These are phyloP conservation scores for Gymnocheta viridis DNA, from an alignment of 2,888 invertebrate species.

Conservation along the genomic window DNA sequence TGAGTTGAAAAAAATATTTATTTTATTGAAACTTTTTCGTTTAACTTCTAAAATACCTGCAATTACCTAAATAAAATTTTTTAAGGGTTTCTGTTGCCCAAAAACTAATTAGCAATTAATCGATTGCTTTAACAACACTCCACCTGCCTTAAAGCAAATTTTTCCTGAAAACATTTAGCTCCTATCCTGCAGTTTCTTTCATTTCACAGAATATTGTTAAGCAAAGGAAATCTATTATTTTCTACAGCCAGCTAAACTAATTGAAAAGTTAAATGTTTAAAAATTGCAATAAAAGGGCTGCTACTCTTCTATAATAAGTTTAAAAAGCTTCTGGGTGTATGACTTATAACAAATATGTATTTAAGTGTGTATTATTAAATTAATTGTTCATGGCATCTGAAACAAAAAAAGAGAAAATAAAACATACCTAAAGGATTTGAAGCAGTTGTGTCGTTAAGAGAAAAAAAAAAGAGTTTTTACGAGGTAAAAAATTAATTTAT, in stretches of 20 bases:
- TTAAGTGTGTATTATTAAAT: not conserved
- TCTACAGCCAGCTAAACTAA: not conserved
- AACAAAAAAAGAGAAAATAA: not conserved
- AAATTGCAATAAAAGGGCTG: not conserved
- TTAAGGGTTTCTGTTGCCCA: not conserved
- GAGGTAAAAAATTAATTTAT: too few species aligned
- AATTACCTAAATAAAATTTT: too few species aligned
- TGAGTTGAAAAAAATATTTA: too few species aligned
- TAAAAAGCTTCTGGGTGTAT: not conserved
- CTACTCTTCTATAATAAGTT: not conserved
- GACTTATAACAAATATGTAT: not conserved
- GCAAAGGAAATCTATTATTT: not conserved
- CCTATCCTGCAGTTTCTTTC: not conserved
- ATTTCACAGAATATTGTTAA: not conserved
- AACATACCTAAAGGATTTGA: not conserved
- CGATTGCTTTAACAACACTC: not conserved
- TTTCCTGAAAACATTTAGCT: not conserved
- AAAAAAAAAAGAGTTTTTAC: too few species aligned
- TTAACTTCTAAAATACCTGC: too few species aligned
- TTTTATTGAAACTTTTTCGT: too few species aligned
- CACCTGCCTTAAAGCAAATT: not conserved
- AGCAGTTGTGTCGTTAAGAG: too few species aligned
- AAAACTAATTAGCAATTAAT: not conserved
- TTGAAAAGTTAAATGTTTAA: conserved; percentile 4
- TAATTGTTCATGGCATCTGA: not conserved